A percentile compares a stretch with the other conserved stretches of the same genome.
Conservation (phyloP, 2,888 invertebrate genomes). For the Cataglyphis cursor region DNA sequence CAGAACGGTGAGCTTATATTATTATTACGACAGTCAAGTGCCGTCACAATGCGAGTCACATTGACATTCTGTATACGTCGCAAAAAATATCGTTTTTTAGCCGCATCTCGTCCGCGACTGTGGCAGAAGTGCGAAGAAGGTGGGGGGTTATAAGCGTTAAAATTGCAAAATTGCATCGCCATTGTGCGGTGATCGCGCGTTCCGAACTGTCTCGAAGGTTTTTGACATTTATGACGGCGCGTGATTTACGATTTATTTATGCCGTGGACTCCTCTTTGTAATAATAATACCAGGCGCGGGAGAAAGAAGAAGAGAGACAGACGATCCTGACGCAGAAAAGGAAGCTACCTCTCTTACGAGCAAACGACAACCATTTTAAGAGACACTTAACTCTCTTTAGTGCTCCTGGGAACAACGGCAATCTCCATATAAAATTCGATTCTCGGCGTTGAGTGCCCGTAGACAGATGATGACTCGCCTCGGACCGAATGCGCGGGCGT, state of each 20-base stretch:
- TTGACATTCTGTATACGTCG: constrained; percentile 16
- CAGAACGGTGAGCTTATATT: background rate
- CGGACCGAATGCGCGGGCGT: constrained; percentile 70
- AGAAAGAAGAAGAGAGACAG: constrained; percentile 38
- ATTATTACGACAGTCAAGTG: background rate
- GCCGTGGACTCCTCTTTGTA: constrained; percentile 83
- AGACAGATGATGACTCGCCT: constrained; percentile 51
- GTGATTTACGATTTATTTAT: constrained; percentile 86
- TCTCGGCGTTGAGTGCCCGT: constrained; percentile 62
- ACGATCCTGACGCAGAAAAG: constrained; percentile 46
- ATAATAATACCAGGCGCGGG: constrained; percentile 78
- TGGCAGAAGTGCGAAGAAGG: constrained; percentile 20
- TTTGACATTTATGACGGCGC: constrained; percentile 83
- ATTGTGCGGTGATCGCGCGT: constrained; percentile 77
- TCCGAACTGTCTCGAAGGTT: constrained; percentile 82
- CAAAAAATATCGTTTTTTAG: background rate
- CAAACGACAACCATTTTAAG: constrained; percentile 83
- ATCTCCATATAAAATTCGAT: constrained; percentile 83
- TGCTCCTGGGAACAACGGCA: constrained; percentile 79
- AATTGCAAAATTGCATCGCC: constrained; percentile 72
- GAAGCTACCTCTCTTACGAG: constrained; percentile 83
- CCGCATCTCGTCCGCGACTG: constrained; percentile 30
- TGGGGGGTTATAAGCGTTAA: constrained; percentile 67
- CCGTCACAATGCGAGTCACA: constrained; percentile 7
- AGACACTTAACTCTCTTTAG: constrained; percentile 81